Base-by-base conservation (phyloP, 2,113 vertebrate genomes). In the Charadrius vociferus region DNA sequence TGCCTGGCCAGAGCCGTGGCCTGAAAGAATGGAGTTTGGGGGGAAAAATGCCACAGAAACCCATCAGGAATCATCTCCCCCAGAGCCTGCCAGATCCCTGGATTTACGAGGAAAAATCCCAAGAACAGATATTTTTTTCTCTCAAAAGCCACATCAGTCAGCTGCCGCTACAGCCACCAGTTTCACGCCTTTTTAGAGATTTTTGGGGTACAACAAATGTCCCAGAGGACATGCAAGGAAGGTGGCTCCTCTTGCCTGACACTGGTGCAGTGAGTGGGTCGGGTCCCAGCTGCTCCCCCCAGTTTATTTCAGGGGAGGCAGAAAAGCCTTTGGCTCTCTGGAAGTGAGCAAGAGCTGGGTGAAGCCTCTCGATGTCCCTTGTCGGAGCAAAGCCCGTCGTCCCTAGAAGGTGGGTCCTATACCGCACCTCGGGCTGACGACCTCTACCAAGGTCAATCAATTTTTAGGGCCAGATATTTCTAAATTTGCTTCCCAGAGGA, bases 361-460 rank as follows among this genome's bases (percentile, higher is more conserved):
- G 0, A 74, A 95, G 72, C 59, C n/a, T 23, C 59, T 68, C 66
- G 21, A 45, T 0, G 4, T 45, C 32, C 63, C 41, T 29, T 0
- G 0, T 1, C 2, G 4, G 49, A 91, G 43, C 77, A 39, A 36
- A 95, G 63, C 56, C n/a, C 0, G 0, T 8, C 4, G 1, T 37
- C 84, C 49, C 68, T 20, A 26, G 56, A 59, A 72, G 88, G 49
- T 62, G 53, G 81, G 36, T 66, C 53, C 29, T 84, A 65, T 27
- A 21, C 20, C 4, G 1, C 56, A n/a, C 56, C 45, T 68, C 23
- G 0, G 50, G 55, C 81, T 74, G 37, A 49, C 0, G 71, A 93
- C 96, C 96, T 95, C 92, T 86, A 24, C 62, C 93, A 95, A 96
- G 91, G 94, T 93, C 91, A 93, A 34, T 5, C 50, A 36, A 13